These are phyloP conservation scores for Lampropteryx suffumata DNA, from an alignment of 2,888 invertebrate species.

Conservation along the genomic window DNA sequence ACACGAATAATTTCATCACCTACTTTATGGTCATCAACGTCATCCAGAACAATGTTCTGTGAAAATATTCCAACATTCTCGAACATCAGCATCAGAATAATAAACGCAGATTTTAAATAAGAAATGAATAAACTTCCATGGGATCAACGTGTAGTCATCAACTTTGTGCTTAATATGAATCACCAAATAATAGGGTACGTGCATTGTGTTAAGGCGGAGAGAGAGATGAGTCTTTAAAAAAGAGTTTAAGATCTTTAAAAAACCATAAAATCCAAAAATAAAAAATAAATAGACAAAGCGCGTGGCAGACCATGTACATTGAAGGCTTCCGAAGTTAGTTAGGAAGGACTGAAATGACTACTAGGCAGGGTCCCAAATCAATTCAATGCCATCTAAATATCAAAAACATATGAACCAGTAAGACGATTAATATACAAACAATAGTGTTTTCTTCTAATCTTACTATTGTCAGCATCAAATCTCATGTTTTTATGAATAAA, in stretches of 20 bases:
- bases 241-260: not conserved
- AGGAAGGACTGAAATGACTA: no score
- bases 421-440: no score
- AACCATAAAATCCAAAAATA: no score
- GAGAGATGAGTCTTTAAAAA: not conserved
- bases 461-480: no score
- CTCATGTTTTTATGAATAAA: no score
- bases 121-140: constrained; percentile 27
- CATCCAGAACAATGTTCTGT: constrained; percentile 3
- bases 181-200: constrained; percentile 37
- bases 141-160: constrained; percentile 34
- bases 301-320: no score
- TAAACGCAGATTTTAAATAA: constrained; percentile 28
- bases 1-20: constrained; percentile 6
- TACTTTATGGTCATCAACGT: constrained; percentile 10
- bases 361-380: no score
- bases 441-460: no score
- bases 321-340: no score
- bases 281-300: no score
- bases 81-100: constrained; percentile 30
- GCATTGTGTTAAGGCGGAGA: constrained; percentile 22
- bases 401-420: no score
- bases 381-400: no score
- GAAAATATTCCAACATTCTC: constrained; percentile 9
- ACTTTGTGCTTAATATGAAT: constrained; percentile 38